Base-by-base conservation (phyloP, 2,888 invertebrate species). In the Drosophila testacea region DNA sequence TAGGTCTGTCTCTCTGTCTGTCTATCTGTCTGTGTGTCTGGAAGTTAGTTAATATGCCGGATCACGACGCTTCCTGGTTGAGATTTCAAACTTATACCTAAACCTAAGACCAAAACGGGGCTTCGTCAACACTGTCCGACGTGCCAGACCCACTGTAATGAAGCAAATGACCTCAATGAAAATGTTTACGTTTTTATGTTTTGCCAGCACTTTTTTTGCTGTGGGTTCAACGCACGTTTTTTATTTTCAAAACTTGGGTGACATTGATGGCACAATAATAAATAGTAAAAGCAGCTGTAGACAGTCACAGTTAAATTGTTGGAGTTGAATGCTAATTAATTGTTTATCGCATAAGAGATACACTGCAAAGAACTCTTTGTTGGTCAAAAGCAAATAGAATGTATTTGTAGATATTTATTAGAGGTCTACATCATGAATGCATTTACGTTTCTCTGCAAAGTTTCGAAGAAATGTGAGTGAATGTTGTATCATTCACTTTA, bases 221-320 rank as follows among this genome's bases (percentile, higher is more conserved):
- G 42, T 38, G 64, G 32, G 85, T 85, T 82, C 77, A 80, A 77
- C 30, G 86, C 61, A 79, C 76, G 69, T 81, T 34, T 44, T 28
- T 28, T 11, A 4, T 30, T 44, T 28, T 28, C 10, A 5, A 38
- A 46, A 51, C 22, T 50, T 46, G 57, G 63, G 32, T 52, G 69
- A 60, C 79, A 71, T 71, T 64, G 73, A 54, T 48, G 55, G 47
- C 44, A 13, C 11, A 48, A 34, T 13, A 16, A 30, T 7, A 46
- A 36, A 38, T 30, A 34, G 46, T 34, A 48, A 42, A 61, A 69
- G 32, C 39, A 57, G 22, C 44, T 51, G 42, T 38, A 36, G 44
- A 22, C 38, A n/a, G 41, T 16, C 28, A 27, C 32, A 34, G 51
- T 10, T 5, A 50, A 16, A 41, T 50, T 22, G 42, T 32, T 50